A percentile compares a stretch with the other conserved stretches of the same genome.
phyloP scores from a whole-genome alignment of 2,797 vertebrate genomes.

The Ceryle rudis region DNA sequence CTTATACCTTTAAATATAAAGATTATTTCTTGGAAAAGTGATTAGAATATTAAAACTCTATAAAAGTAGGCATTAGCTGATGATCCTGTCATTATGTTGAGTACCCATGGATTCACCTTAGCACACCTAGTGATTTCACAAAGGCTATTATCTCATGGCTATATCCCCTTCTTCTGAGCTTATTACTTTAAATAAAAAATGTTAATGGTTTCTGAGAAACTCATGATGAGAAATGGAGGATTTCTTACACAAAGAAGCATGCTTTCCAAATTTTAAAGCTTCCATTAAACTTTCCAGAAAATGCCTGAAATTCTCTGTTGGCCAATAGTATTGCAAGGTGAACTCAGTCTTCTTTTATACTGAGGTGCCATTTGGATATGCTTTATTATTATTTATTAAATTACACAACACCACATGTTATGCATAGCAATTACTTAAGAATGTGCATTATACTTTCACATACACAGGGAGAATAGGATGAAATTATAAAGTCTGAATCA shows the following conservation, averaged over 20 bases:
- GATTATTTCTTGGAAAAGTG: slow-evolving; percentile 81
- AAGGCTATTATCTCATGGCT: slow-evolving; percentile 72
- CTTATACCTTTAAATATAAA: slow-evolving; percentile 74
- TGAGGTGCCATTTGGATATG: background rate
- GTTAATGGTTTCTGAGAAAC: slow-evolving; percentile 82
- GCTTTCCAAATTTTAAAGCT: slow-evolving; percentile 70
- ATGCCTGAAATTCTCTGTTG: slow-evolving; percentile 47
- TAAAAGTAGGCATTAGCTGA: slow-evolving; percentile 74
- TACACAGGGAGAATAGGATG: background rate
- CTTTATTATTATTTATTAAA: slow-evolving; percentile 70
- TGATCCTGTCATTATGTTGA: slow-evolving; percentile 74
- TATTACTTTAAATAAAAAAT: slow-evolving; percentile 82
- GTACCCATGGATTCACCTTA: slow-evolving; percentile 74
- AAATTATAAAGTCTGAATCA: slow-evolving; percentile 16
- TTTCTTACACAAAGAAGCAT: slow-evolving; percentile 58
- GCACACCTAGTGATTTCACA: slow-evolving; percentile 73
- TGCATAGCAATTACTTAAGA: background rate
- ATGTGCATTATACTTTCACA: background rate
- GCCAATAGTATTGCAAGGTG: slow-evolving; percentile 45
- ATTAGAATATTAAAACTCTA: slow-evolving; percentile 75
- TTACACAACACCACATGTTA: background rate
- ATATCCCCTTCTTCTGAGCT: slow-evolving; percentile 71
- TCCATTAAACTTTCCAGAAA: slow-evolving; percentile 68
- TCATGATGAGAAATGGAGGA: slow-evolving; percentile 59
- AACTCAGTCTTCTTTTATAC: slow-evolving; percentile 44